phyloP scores from a whole-genome alignment of 2,888 invertebrate species.

The Drosophila infuscata region DNA sequence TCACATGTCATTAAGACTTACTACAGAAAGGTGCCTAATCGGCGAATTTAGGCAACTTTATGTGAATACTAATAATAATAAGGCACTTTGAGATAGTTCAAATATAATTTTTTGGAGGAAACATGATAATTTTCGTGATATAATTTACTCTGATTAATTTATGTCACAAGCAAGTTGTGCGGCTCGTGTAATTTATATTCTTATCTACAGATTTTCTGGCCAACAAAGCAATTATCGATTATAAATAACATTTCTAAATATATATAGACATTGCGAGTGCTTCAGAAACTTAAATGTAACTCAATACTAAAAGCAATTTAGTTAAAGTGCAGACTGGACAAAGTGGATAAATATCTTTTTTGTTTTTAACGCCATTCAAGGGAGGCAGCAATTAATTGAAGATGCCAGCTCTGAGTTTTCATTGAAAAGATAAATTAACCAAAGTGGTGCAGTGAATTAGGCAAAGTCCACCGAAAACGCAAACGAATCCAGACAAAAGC shows the following conservation, averaged over 20 bases:
- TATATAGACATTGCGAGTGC: constrained; percentile 5
- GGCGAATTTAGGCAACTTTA: not conserved
- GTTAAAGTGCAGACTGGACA: constrained; percentile 15
- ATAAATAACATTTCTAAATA: constrained; percentile 25
- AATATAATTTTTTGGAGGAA: not conserved
- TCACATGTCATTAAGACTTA: not conserved
- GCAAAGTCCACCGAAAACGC: constrained; percentile 9
- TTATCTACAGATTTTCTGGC: constrained; percentile 37
- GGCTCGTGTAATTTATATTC: constrained; percentile 27
- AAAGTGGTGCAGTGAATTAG: constrained; percentile 39
- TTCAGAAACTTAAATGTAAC: constrained; percentile 17
- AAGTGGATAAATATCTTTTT: constrained; percentile 23
- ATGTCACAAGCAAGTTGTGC: constrained; percentile 1
- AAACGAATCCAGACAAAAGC: constrained; percentile 35
- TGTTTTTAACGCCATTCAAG: constrained; percentile 11
- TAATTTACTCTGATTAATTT: not conserved
- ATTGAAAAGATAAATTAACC: constrained; percentile 55
- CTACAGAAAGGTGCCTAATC: not conserved
- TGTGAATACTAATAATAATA: not conserved
- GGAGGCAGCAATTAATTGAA: constrained; percentile 50
- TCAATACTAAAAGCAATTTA: constrained; percentile 45
- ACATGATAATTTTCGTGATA: not conserved
- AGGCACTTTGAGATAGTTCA: not conserved
- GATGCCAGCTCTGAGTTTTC: constrained; percentile 25
- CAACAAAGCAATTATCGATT: constrained; percentile 55